Evolutionary conservation across 2,797 vertebrate species (phyloP), one percentile per base, ranked within the genome.

Genomic region (Microctenopoma steveboyesi): DNA sequence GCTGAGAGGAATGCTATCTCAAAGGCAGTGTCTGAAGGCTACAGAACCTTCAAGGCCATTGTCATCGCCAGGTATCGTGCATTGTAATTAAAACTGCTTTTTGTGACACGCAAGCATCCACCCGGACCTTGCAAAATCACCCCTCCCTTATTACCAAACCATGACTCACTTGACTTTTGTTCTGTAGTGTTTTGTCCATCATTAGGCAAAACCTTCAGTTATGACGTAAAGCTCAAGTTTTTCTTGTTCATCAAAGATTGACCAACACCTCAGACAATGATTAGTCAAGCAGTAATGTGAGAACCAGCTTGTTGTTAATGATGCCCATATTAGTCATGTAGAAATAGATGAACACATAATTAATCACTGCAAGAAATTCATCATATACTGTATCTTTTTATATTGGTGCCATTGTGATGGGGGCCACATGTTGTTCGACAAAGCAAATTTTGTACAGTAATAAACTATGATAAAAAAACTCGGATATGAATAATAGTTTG

Each of bases 11-110:
- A 87, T 0, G 95, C 94, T 4, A 96, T 99, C 59, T 90, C 93
- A 0, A 98, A 96, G 74, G 97, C 97, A 1, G 91, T 97, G 40
- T 97, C 96, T 0, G 95, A 96, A 60, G 97, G 97, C 0, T 77
- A 92, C 91, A 91, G 49, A 11, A 73, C 81, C 2, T 99, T 98
- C 92, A 94, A 69, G 72, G 96, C 96, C 55, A 97, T 99, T 13
- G 97, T 95, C 35, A 89, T 98, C 0, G 47, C 95, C 79, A 96
- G 96, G 97, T 98, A 83, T 83, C 2, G 7, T 51, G 2, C 1
- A 0, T 0, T 1, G 59, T 9, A 1, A 25, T 2, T 13, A 42
- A 28, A 18, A 42, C 18, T 47, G 12, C 2, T 40, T 42, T 69
- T 73, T 35, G 16, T 4, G 8, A 45, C 9, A 45, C 2, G 1